Evolutionary conservation across 2,888 invertebrate species (phyloP), one percentile per base, ranked within the genome.

Genomic region (Zygogramma bicolorata): DNA sequence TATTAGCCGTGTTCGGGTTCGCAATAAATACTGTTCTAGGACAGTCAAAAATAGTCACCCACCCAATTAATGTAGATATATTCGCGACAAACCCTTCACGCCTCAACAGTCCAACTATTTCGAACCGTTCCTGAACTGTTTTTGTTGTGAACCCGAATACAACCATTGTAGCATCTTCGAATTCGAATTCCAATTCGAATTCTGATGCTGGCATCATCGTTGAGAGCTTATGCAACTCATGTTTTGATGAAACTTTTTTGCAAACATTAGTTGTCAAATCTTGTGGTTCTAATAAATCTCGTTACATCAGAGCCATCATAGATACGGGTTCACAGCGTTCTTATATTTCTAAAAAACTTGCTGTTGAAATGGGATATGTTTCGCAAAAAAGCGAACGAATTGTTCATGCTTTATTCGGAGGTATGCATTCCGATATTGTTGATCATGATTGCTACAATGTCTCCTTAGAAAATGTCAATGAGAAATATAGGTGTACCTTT

Each of bases 271-370:
- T 25, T 27, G 27, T 31, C 10, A 58, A 29, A 13, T n/a, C 29
- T 58, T 58, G 58, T 58, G 58, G 31, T 2, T 2, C 29, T 13
- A n/a, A 13, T n/a, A 27, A 29, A 58, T 58, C 27, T n/a, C 58
- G 29, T n/a, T 27, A 1, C 1, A 29, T 13, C 4, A 58, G 58
- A 29, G 58, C n/a, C 29, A 58, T 58, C 15, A 58, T 58, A 58
- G 58, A 58, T 58, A 31, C 29, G 3, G 58, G 58, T 58, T 58
- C 27, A 10, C 58, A 58, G 27, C 31, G 31, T 27, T 58, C 29
- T 3, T 42, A 58, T 58, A 58, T 29, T 58, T 58, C 29, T 1
- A 58, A 58, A 31, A 27, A 58, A n/a, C 58, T 58, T n/a, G 58
- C 29, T n/a, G 13, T 58, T 10, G 58, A 58, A 31, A 58, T 58